Percentiles rank a stretch among this genome's conserved stretches.
phyloP scores from a whole-genome alignment of 2,113 vertebrate species.

The Solea solea region DNA sequence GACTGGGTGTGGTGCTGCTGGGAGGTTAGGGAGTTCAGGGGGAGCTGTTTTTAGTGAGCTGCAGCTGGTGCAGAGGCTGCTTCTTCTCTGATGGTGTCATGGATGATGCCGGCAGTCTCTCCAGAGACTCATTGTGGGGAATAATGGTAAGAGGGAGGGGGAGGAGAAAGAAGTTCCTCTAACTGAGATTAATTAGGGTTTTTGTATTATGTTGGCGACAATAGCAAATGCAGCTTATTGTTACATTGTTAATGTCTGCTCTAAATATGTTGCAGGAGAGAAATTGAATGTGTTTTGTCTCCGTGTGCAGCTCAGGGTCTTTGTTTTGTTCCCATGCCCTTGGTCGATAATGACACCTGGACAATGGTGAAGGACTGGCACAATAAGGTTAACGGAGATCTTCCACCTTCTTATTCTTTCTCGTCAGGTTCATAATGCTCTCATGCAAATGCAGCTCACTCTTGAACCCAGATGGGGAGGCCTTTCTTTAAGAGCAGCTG shows the following conservation, averaged over 20 bases:
- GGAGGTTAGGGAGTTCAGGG: slow-evolving; percentile 38
- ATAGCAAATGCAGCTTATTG: slow-evolving; percentile 68
- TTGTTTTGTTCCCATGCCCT: slow-evolving; percentile 57
- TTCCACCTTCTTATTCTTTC: slow-evolving; percentile 18
- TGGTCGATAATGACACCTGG: slow-evolving; percentile 49
- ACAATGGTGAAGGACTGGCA: slow-evolving; percentile 44
- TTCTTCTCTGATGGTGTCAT: slow-evolving; percentile 51
- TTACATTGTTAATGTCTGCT: slow-evolving; percentile 60
- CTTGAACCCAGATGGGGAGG: slow-evolving; percentile 11
- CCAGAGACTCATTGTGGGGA: slow-evolving; percentile 67
- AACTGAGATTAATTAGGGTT: slow-evolving; percentile 78
- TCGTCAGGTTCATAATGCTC: slow-evolving; percentile 31
- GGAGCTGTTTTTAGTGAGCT: slow-evolving; percentile 57
- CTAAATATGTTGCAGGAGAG: slow-evolving; percentile 63
- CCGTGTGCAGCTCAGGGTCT: slow-evolving; percentile 25
- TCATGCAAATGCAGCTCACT: slow-evolving; percentile 47
- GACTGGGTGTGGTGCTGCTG: background rate
- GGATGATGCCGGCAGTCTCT: slow-evolving; percentile 63
- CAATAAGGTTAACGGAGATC: slow-evolving; percentile 23
- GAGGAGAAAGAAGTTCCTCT: slow-evolving; percentile 65
- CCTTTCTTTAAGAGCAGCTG: slow-evolving; percentile 2
- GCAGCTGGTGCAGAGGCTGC: slow-evolving; percentile 61
- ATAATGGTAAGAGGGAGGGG: slow-evolving; percentile 66
- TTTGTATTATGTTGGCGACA: slow-evolving; percentile 73
- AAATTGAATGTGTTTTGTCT: slow-evolving; percentile 53